A percentile compares a stretch with the other conserved stretches of the same genome.
Evolutionary conservation across 2,888 invertebrate genomes (phyloP).

Genomic region (Xestia ashworthii): DNA sequence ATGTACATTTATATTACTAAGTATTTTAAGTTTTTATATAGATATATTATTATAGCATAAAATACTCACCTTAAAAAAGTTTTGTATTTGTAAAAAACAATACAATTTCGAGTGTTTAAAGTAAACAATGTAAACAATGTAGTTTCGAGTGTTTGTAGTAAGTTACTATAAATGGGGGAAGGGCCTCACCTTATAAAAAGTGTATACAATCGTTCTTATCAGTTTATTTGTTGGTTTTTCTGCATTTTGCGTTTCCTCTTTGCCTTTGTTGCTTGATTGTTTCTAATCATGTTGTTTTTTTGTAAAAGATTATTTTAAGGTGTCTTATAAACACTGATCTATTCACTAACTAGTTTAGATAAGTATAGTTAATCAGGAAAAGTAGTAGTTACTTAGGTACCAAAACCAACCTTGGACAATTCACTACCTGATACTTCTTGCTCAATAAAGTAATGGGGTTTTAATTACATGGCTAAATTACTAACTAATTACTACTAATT

Average conservation of each 20-base stretch:
- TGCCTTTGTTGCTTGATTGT: not conserved
- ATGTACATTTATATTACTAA: no score
- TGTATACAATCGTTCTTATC: constrained; percentile 14
- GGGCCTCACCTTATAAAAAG: constrained; percentile 23
- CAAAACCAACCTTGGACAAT: not conserved
- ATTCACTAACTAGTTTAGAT: not conserved
- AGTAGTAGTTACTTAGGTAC: not conserved
- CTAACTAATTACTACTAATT: no score
- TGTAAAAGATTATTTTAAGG: not conserved
- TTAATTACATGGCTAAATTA: not conserved
- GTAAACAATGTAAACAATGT: not conserved
- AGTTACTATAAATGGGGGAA: constrained; percentile 12
- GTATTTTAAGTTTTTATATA: no score
- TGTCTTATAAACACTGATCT: constrained; percentile 13
- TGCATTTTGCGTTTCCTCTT: constrained; percentile 23
- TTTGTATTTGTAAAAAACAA: not conserved
- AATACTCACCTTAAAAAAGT: not conserved
- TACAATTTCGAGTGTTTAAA: not conserved
- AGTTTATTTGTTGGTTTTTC: constrained; percentile 25
- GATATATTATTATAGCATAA: no score
- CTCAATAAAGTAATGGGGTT: not conserved
- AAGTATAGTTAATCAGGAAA: no score
- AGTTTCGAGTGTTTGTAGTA: not conserved
- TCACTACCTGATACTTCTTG: not conserved
- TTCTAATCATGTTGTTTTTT: constrained; percentile 22